Conservation (phyloP, 2,113 vertebrate species). For the Naja naja region DNA sequence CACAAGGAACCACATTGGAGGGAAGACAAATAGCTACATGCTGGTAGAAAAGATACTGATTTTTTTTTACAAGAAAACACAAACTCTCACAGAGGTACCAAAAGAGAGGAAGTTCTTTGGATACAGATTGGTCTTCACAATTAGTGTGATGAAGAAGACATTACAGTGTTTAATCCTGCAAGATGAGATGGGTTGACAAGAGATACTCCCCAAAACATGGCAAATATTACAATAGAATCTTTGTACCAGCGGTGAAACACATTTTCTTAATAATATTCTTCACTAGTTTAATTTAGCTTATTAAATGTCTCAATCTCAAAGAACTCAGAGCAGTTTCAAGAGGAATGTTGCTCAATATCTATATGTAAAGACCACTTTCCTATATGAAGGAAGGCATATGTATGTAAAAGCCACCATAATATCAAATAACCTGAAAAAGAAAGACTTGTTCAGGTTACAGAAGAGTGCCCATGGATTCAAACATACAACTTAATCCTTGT, state of each 20-base stretch:
- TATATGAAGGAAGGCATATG: not conserved
- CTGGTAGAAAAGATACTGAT: not conserved
- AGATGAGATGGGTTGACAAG: not conserved
- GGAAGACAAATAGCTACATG: not conserved
- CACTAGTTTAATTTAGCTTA: not conserved
- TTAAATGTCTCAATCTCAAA: not conserved
- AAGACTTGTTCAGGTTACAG: not conserved
- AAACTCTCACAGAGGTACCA: not conserved
- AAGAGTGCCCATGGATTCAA: not conserved
- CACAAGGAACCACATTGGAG: not conserved
- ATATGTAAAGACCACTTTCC: not conserved
- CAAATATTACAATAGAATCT: not conserved
- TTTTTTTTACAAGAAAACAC: not conserved
- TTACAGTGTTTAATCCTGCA: not conserved
- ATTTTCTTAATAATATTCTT: not conserved
- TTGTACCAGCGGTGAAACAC: not conserved
- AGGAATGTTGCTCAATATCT: not conserved
- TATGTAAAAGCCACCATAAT: too few species aligned
- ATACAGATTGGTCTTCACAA: not conserved
- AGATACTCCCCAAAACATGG: not conserved
- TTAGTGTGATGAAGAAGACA: not conserved
- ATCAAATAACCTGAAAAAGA: too few species aligned
- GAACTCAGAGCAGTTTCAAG: not conserved
- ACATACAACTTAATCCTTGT: too few species aligned
- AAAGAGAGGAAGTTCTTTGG: not conserved